phyloP scores from a whole-genome alignment of 2,113 vertebrate species.

The Alethe diademata region DNA sequence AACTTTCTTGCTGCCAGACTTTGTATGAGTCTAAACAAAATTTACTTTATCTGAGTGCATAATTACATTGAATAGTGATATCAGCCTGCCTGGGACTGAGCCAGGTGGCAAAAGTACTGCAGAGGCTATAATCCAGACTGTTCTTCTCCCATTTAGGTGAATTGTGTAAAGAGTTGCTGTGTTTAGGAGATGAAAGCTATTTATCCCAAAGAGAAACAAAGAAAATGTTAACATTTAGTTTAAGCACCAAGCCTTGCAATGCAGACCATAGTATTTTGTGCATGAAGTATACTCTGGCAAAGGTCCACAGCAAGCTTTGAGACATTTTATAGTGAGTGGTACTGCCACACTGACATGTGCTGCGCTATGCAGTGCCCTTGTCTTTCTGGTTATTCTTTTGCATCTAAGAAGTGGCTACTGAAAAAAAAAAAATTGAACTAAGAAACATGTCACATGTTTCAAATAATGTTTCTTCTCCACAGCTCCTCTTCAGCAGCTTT shows the following conservation, averaged over 20 bases:
- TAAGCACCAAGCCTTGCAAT: not conserved
- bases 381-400: not conserved
- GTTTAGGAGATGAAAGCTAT: not conserved
- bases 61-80: not conserved
- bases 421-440: not conserved
- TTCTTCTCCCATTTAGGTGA: not conserved
- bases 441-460: not conserved
- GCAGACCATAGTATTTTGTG: not conserved
- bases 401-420: not conserved
- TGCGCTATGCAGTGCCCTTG: too few relatives aligned
- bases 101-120: not conserved
- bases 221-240: not conserved
- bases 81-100: not conserved
- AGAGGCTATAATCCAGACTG: not conserved
- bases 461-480: not conserved
- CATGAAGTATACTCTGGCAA: not conserved
- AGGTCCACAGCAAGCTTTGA: not conserved
- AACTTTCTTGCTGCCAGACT: not conserved
- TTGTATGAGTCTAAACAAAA: not conserved
- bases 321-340: not conserved
- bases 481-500: not conserved
- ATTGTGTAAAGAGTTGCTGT: not conserved
- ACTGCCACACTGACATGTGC: not conserved
- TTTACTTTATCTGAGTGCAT: not conserved
- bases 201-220: not conserved